Conservation (phyloP, 2,797 vertebrate species). For the Hydrocynus forskahlii region DNA sequence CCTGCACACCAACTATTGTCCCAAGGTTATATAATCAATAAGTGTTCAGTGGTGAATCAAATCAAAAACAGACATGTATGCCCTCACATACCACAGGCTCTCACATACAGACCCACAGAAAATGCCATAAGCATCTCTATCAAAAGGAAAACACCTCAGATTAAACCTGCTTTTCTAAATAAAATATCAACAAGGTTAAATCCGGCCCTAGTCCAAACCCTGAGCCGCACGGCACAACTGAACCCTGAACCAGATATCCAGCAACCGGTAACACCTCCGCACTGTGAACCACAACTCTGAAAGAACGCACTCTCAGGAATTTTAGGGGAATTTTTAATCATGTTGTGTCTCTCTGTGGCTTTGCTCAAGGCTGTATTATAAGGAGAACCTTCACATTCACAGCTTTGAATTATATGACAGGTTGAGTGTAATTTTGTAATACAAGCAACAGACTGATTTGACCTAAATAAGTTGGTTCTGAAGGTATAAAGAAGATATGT, state of each 20-base stretch:
- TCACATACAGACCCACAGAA: neutral
- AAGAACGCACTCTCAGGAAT: slow-evolving; percentile 6
- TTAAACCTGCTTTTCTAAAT: neutral
- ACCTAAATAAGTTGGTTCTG: slow-evolving; percentile 29
- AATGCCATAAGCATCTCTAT: neutral
- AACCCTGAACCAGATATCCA: neutral
- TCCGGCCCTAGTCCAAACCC: neutral
- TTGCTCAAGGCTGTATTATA: slow-evolving; percentile 22
- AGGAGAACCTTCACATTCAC: neutral
- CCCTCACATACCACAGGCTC: neutral
- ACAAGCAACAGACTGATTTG: slow-evolving; percentile 15
- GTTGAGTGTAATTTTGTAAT: slow-evolving; percentile 8
- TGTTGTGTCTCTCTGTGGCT: slow-evolving; percentile 11
- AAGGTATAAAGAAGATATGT: neutral
- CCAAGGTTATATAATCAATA: neutral
- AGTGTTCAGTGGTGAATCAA: neutral
- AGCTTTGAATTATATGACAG: neutral
- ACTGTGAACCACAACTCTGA: neutral
- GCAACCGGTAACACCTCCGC: neutral
- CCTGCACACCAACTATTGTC: neutral
- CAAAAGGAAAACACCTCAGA: neutral
- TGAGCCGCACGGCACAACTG: neutral
- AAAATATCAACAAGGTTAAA: neutral
- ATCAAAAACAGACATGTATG: neutral
- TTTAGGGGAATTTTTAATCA: neutral